phyloP scores from a whole-genome alignment of 2,888 invertebrate species.

The Clunio marinus region DNA sequence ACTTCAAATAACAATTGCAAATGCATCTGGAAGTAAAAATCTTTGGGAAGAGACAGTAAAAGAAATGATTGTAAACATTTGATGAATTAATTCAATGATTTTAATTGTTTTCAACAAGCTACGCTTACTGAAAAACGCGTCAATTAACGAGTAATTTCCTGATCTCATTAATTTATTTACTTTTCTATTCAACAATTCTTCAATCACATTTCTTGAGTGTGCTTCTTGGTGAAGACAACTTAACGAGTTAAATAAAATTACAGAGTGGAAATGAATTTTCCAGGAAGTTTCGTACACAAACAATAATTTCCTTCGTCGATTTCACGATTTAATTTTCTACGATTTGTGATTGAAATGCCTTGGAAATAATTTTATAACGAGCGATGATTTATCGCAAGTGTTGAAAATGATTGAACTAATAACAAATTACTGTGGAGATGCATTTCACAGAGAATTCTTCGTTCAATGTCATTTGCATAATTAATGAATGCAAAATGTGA shows the following conservation, averaged over 20 bases:
- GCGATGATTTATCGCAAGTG: slow-evolving; percentile 25
- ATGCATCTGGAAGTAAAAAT: slow-evolving; percentile 18
- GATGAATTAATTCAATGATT: no score
- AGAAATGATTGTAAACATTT: slow-evolving; percentile 5
- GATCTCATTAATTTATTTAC: slow-evolving; percentile 27
- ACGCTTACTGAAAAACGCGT: not conserved
- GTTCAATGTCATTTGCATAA: slow-evolving; percentile 31
- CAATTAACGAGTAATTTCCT: slow-evolving; percentile 27
- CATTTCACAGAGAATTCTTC: slow-evolving; percentile 3
- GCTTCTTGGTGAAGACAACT: not conserved
- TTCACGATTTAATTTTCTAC: not conserved
- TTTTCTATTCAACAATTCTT: slow-evolving; percentile 18
- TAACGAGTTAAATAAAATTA: not conserved
- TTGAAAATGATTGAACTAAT: slow-evolving; percentile 22
- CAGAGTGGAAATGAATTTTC: slow-evolving; percentile 11
- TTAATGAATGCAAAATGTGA: slow-evolving; percentile 24
- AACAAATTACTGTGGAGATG: not conserved
- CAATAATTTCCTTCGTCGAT: slow-evolving; percentile 20
- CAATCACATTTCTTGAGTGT: slow-evolving; percentile 2
- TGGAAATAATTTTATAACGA: no score
- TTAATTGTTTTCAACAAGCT: slow-evolving; percentile 4
- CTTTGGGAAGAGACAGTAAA: no score
- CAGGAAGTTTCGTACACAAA: not conserved
- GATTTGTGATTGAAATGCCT: not conserved
- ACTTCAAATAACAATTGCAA: slow-evolving; percentile 22